Base-by-base conservation (phyloP, 2,888 invertebrate species). In the Caenorhabditis sp. region DNA sequence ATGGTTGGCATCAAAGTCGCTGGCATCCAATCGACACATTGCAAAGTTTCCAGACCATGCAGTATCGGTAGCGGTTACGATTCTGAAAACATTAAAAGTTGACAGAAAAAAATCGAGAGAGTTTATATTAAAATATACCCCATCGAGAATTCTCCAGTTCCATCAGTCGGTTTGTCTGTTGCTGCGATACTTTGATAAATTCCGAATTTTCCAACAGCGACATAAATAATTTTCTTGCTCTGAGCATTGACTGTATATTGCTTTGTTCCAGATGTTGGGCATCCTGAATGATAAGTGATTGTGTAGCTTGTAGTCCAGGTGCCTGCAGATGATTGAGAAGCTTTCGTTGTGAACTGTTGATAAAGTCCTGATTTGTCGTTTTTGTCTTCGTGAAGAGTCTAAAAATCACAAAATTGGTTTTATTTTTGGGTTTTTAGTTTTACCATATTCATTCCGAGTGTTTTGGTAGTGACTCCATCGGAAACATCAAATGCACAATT, bases 91-190 rank as follows among this genome's bases (percentile, higher is more conserved):
- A 1, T 26, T 4, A 23, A 4, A 58, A 56, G 21, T 21, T 59
- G 4, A 4, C 31, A 7, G 10, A 10, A 23, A 52, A 31, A 57
- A 31, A 27, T n/a, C n/a, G n/a, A n/a, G n/a, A n/a, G n/a, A n/a
- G 38, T 1, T 17, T 31, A 14, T n/a, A 31, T 10, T 20, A 14
- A n/a, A n/a, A 21, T 17, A 10, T 62, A 83, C 82, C 80, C 77
- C 74, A 80, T 64, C 1, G 78, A 78, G 65, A 81, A 82, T 59
- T 83, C 83, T 78, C 83, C 83, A 23, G 81, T 83, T 70, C 83
- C 83, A 25, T 82, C 78, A 8, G 79, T 80, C 52, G 83, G 83
- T 54, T 83, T 83, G 23, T 72, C 67, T 25, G 77, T 77, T 20
- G 75, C 57, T 4, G 75, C 78, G 1, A 52, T 26, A 20, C 69